Evolutionary conservation across 1,140 invertebrate species (phyloP).

Genomic region (Nasonia longicornis): DNA sequence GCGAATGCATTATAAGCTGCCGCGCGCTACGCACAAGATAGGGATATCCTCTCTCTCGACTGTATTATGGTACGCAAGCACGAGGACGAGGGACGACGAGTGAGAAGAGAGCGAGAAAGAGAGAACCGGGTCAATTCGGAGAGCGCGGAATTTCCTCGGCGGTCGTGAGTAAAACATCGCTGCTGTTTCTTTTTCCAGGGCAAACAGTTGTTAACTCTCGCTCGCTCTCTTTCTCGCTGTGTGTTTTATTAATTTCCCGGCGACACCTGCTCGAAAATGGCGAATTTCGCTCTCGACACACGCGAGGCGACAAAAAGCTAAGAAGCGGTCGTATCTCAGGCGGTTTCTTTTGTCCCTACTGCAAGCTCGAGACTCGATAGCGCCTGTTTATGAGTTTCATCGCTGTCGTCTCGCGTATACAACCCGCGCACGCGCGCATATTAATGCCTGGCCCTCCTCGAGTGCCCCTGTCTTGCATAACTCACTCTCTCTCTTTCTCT

Average conservation of each 20-base stretch:
- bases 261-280: background rate
- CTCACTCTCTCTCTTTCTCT: background rate
- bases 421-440: background rate
- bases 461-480: constrained; percentile 1
- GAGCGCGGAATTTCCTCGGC: too few relatives aligned
- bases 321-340: constrained; percentile 2
- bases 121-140: background rate
- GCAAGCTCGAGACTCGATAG: constrained; percentile 12
- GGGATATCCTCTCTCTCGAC: too few relatives aligned
- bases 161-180: background rate
- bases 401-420: constrained; percentile 11
- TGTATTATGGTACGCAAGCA: too few relatives aligned
- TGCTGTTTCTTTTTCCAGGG: background rate
- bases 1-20: constrained; percentile 32
- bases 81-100: too few relatives aligned
- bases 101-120: background rate
- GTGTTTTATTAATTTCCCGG: background rate
- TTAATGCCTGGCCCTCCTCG: constrained; percentile 1
- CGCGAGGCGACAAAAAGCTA: background rate
- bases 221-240: too few relatives aligned
- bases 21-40: background rate
- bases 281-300: too few relatives aligned
- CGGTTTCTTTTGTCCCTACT: constrained; percentile 20
- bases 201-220: too few relatives aligned
- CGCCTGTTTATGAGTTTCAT: constrained; percentile 28